phyloP scores from a whole-genome alignment of 1,140 invertebrate species.

The Drosophila navojoa region DNA sequence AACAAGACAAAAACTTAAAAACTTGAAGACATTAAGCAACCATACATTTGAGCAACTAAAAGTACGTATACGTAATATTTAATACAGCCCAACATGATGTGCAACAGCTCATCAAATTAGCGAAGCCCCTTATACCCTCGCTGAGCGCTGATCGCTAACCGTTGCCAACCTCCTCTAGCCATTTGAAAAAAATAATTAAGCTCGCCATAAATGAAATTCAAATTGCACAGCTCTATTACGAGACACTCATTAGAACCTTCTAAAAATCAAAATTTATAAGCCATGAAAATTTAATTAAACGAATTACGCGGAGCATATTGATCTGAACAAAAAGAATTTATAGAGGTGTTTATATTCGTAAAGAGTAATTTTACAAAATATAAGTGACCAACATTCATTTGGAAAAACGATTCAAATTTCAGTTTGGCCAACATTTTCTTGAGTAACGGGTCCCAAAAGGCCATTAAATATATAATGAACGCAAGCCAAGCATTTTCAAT shows the following conservation, averaged over 20 bases:
- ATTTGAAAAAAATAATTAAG: constrained; percentile 3
- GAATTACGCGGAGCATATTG: too few relatives aligned
- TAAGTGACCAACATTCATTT: too few relatives aligned
- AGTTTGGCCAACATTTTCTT: too few relatives aligned
- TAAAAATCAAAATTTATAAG: not conserved
- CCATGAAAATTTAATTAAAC: too few relatives aligned
- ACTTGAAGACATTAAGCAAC: constrained; percentile 4
- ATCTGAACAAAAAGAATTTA: too few relatives aligned
- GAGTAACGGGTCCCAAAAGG: too few relatives aligned
- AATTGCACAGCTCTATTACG: constrained; percentile 1
- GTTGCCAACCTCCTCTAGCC: not conserved
- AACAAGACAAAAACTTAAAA: constrained; percentile 7
- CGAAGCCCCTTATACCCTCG: not conserved
- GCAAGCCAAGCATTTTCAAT: too few relatives aligned
- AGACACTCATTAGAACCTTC: constrained; percentile 1
- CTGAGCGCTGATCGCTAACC: too few relatives aligned
- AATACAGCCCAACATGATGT: constrained; percentile 1
- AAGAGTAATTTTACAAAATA: too few relatives aligned
- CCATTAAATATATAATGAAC: too few relatives aligned
- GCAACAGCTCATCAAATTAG: constrained; percentile 16
- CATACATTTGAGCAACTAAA: constrained; percentile 24
- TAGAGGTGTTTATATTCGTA: too few relatives aligned
- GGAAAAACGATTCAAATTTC: too few relatives aligned
- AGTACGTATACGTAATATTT: constrained; percentile 53
- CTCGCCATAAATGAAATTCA: not conserved